A percentile compares a stretch with the other conserved stretches of the same genome.
Evolutionary conservation across 1,140 invertebrate species (phyloP).

Genomic region (Streblospio benedicti): DNA sequence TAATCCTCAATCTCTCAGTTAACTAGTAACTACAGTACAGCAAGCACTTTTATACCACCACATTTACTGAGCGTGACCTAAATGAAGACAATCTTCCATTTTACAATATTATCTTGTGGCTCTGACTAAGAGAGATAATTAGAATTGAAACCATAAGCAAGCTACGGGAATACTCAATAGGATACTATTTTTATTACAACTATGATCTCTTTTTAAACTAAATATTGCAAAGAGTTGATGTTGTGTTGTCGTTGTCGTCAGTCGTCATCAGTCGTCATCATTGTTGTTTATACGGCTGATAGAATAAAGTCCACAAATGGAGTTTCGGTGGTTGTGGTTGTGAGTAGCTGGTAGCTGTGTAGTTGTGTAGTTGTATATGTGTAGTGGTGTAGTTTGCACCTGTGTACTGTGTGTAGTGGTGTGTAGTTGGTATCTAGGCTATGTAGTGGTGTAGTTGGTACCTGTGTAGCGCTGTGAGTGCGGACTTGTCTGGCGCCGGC

Average conservation of each 20-base stretch:
- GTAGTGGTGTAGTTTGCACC: not conserved
- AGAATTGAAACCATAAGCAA: too few relatives aligned
- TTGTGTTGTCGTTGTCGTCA: too few relatives aligned
- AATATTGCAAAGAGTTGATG: too few relatives aligned
- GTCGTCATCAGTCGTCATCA: too few relatives aligned
- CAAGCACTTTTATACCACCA: not conserved
- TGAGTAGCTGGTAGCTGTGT: not conserved
- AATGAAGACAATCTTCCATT: not conserved
- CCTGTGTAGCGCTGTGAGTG: conserved; percentile 16
- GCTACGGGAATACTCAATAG: too few relatives aligned
- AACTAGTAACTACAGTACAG: not conserved
- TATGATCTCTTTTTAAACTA: too few relatives aligned
- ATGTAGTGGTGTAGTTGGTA: too few relatives aligned
- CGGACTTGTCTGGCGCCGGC: conserved; percentile 15
- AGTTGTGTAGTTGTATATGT: not conserved
- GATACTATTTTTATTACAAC: too few relatives aligned
- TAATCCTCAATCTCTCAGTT: too few relatives aligned
- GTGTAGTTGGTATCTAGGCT: not conserved
- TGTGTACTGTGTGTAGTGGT: not conserved
- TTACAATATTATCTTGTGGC: not conserved
- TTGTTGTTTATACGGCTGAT: not conserved
- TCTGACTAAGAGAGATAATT: too few relatives aligned
- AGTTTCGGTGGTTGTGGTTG: not conserved
- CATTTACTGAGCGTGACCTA: not conserved
- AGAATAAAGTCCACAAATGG: not conserved